phyloP scores from a whole-genome alignment of 1,140 invertebrate species.

The Zaprionus camerounensis region DNA sequence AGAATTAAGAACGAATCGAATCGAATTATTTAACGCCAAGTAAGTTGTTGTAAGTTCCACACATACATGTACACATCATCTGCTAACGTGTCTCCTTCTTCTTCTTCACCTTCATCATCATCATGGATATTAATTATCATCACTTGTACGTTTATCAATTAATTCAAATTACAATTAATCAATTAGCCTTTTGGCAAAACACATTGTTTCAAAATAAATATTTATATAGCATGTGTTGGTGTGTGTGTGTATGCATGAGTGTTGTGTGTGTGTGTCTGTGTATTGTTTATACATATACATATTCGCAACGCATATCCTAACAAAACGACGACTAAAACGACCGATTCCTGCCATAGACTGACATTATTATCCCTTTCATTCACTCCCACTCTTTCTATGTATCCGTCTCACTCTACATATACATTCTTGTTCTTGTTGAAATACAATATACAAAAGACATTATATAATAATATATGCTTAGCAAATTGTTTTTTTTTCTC shows the following conservation, averaged over 20 bases:
- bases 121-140: constrained; percentile 43
- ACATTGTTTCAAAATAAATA: constrained; percentile 44
- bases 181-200: constrained; percentile 28
- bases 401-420: constrained; percentile 26
- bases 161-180: constrained; percentile 41
- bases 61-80: constrained; percentile 6
- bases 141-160: constrained; percentile 66
- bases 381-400: not conserved
- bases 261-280: constrained; percentile 12
- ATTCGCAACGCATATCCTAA: constrained; percentile 39
- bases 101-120: constrained; percentile 30
- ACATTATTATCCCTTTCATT: constrained; percentile 5
- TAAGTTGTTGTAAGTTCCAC: constrained; percentile 12
- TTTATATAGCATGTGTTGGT: constrained; percentile 25
- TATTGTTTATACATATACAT: constrained; percentile 12
- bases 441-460: constrained; percentile 33
- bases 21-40: constrained; percentile 22
- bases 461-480: constrained; percentile 23
- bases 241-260: constrained; percentile 16
- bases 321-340: constrained; percentile 28
- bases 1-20: constrained; percentile 2
- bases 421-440: constrained; percentile 2
- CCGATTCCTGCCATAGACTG: constrained; percentile 21
- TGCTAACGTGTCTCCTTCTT: no score
- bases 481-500: constrained; percentile 5